Evolutionary conservation across 1,140 invertebrate species (phyloP), one percentile per base, ranked within the genome.

Genomic region (Bombus polaris): DNA sequence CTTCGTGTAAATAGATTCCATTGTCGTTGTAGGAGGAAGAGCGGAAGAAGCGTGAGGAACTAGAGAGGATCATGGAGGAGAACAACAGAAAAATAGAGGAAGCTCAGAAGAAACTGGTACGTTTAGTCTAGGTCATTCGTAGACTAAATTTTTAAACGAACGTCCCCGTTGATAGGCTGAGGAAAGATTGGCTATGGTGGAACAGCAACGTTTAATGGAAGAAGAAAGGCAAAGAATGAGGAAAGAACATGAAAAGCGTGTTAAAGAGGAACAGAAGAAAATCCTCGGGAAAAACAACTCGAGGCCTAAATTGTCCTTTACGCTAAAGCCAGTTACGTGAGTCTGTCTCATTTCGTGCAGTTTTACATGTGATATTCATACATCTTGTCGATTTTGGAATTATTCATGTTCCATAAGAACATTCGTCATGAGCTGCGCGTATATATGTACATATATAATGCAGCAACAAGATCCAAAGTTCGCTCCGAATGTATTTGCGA

Each of bases 1-100:
- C 92, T 89, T 90, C 83, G 76, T 94, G 89, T 94, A 94, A 95
- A 95, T 92, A 81, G 92, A 88, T 89, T 88, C 88, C 87, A 81
- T 95, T 95, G 94, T 95, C 94, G 91, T 95, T 95, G 93, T 95
- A 99, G 98, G 98, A 99, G 96, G 98, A 99, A 97, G 98, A 99
- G 96, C 97, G 97, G 95, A 97, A 97, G 96, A 99, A 99, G 96
- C 97, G 98, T 90, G 97, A 98, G 97, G 98, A 98, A 95, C 96
- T 99, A 92, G 98, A 99, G 96, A 97, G 97, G 95, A 99, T 99
- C 95, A 97, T 99, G 97, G 98, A 98, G 92, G 98, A 99, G 96
- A 99, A 99, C 96, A 99, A 99, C 96, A 97, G 96, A 95, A 99
- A 99, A 96, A 99, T 99, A 89, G 98, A 99, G 96, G 98, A 99